Conservation (phyloP, 2,797 vertebrate genomes). For the Hypotaenidia okinawae region DNA sequence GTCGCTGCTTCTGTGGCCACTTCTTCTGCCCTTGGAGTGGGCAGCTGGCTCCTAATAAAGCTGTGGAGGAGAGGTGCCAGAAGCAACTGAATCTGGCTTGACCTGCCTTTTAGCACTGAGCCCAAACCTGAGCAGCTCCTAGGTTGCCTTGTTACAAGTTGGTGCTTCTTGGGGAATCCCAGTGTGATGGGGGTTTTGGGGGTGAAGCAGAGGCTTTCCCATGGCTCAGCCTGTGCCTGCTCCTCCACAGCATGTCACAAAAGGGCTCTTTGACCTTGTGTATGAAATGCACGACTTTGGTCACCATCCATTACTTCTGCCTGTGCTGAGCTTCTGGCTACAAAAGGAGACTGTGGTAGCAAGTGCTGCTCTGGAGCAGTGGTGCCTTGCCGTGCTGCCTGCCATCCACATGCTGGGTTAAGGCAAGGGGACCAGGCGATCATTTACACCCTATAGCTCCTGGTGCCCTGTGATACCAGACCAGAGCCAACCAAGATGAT, state of each 20-base stretch:
- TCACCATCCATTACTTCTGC: not conserved
- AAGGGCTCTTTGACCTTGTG: not conserved
- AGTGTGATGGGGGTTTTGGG: accelerated
- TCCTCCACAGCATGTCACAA: accelerated
- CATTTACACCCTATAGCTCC: not conserved
- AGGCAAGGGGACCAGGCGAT: not conserved
- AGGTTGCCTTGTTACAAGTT: not conserved
- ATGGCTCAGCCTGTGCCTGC: accelerated
- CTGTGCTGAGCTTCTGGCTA: not conserved
- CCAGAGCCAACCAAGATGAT: not conserved
- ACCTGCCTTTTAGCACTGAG: not conserved
- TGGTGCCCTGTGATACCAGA: not conserved
- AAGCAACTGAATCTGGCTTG: not conserved
- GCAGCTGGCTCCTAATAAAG: not conserved
- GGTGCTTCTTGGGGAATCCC: not conserved
- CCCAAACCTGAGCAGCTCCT: not conserved
- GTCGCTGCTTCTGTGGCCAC: accelerated
- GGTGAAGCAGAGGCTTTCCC: not conserved
- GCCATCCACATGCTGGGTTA: accelerated
- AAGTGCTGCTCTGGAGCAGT: not conserved
- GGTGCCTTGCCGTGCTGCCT: accelerated
- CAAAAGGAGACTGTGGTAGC: not conserved
- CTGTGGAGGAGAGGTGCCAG: not conserved
- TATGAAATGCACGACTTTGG: accelerated
- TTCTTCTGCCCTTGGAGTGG: not conserved